Evolutionary conservation across 1,140 invertebrate species (phyloP).

Genomic region (Heliconius hewitsoni): DNA sequence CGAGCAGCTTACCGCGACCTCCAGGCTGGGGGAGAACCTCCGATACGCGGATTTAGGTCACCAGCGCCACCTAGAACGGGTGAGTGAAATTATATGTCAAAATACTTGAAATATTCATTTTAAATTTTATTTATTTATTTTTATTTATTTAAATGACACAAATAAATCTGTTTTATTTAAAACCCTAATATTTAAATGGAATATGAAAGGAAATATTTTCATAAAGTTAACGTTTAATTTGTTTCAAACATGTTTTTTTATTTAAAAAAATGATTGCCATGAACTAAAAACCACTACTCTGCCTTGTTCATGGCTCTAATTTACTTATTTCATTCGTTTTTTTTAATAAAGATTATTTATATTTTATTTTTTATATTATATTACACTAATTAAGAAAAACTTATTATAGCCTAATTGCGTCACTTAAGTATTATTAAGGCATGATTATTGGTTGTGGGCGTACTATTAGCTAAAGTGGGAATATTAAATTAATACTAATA

Average conservation of each 20-base stretch:
- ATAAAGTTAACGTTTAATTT: too few relatives aligned
- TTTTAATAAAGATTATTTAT: too few relatives aligned
- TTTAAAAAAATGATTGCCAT: too few relatives aligned
- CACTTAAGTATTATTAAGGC: background rate
- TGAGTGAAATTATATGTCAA: slow-evolving; percentile 28
- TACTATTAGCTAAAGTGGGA: background rate
- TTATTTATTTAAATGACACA: too few relatives aligned
- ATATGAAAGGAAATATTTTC: too few relatives aligned
- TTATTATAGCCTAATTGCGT: background rate
- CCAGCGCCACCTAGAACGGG: slow-evolving; percentile 85
- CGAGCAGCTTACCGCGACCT: slow-evolving; percentile 91
- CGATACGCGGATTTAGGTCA: slow-evolving; percentile 92
- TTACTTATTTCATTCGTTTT: too few relatives aligned
- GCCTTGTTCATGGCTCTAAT: too few relatives aligned
- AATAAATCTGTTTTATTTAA: too few relatives aligned
- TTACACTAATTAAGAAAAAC: background rate
- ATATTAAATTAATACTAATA: background rate
- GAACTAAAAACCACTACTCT: too few relatives aligned
- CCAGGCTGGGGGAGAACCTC: slow-evolving; percentile 94
- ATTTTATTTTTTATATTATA: background rate
- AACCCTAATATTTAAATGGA: too few relatives aligned
- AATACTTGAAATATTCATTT: background rate
- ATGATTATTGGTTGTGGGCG: slow-evolving; percentile 11
- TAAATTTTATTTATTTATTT: background rate
- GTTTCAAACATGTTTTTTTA: too few relatives aligned